Evolutionary conservation across 2,888 invertebrate genomes (phyloP).

Genomic region (Deilephila elpenor): DNA sequence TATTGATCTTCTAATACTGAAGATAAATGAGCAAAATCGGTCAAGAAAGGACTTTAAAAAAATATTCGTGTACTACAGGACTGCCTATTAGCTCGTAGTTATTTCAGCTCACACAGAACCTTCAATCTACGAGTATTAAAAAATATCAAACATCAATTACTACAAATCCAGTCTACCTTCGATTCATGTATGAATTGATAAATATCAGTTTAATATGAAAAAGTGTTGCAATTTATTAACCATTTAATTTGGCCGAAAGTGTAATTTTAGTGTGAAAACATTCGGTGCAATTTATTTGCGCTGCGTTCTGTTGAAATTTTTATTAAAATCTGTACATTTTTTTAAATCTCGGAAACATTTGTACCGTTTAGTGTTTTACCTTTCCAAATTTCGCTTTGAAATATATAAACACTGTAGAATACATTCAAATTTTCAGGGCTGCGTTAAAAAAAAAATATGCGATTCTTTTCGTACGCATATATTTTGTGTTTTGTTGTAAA

Average conservation of each 20-base stretch:
- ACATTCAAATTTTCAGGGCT: background rate
- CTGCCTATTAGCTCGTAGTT: no score
- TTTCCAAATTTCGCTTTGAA: background rate
- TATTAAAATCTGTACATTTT: slow-evolving; percentile 27
- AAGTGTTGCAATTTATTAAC: slow-evolving; percentile 19
- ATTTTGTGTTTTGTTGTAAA: background rate
- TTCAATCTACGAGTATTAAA: background rate
- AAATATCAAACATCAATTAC: background rate
- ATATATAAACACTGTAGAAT: background rate
- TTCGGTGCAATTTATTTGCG: slow-evolving; percentile 34
- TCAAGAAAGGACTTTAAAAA: no score
- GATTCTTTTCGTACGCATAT: background rate
- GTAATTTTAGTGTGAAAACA: slow-evolving; percentile 35
- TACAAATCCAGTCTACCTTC: background rate
- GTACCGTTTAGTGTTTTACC: background rate
- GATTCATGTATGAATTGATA: background rate
- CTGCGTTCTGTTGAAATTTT: slow-evolving; percentile 26
- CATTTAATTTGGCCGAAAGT: slow-evolving; percentile 33
- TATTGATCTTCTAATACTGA: no score
- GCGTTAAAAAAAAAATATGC: background rate
- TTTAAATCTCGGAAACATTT: slow-evolving; percentile 12
- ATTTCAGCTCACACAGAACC: background rate
- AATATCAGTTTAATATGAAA: slow-evolving; percentile 8
- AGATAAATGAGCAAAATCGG: no score
- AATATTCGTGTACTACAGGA: no score